Base-by-base conservation (phyloP, 2,888 invertebrate species). In the Sycophila texana region DNA sequence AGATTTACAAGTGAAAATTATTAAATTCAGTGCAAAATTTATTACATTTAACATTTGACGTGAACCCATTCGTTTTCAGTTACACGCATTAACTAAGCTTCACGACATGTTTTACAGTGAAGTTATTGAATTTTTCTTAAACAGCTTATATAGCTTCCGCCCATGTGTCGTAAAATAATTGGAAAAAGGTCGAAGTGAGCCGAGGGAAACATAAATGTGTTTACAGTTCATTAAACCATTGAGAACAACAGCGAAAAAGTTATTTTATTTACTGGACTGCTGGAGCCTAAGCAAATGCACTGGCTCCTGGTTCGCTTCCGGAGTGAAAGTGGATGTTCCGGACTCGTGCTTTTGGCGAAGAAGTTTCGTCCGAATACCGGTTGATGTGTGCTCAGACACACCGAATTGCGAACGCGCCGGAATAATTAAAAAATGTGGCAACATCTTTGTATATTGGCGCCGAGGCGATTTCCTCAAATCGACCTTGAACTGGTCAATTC, bases 281-380 rank as follows among this genome's bases (percentile, higher is more conserved):
- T 18, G n/a, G 18, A n/a, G 13, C 13, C 63, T 10, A 26, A 4
- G 60, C n/a, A 13, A 47, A 47, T n/a, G 47, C 63, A 20, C 13
- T 55, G n/a, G 22, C 63, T 4, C 58, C 47, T 26, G 55, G 57
- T 76, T 22, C 61, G 58, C 71, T 79, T 79, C 70, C 71, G 74
- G 74, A 79, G 39, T 39, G 74, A 79, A 75, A 79, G 79, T 79
- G 39, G 57, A 20, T 78, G 77, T 73, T 73, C 61, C 61, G 61
- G 77, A 22, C 26, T 18, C 47, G 18, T 67, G 73, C 66, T 58
- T 72, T 72, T 65, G 20, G 39, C 14, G 39, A 55, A 71, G 49
- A 65, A 61, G 30, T 61, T 75, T 67, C 18, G 53, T 61, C 49
- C 58, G 68, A 14, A n/a, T 39, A n/a, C 39, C 16, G 14, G n/a